phyloP scores from a whole-genome alignment of 1,140 invertebrate genomes.

The Solenopsis invicta region DNA sequence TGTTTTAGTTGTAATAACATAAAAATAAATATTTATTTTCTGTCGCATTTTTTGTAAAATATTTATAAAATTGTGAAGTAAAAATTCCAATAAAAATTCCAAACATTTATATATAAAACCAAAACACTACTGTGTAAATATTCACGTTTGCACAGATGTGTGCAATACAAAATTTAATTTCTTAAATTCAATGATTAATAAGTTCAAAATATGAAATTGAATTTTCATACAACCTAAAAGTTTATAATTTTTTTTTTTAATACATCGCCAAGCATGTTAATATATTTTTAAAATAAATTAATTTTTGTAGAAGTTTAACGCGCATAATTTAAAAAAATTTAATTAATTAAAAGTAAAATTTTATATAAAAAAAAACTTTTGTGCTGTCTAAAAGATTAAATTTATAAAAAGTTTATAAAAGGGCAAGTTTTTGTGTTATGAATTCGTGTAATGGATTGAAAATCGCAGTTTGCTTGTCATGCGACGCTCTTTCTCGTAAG shows the following conservation, averaged over 20 bases:
- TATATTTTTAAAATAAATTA: neutral
- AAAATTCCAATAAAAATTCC: neutral
- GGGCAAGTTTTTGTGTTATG: neutral
- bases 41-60: neutral
- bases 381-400: neutral
- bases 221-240: neutral
- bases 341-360: neutral
- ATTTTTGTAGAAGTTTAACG: neutral
- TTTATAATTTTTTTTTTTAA: constrained; percentile 26
- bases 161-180: neutral
- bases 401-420: neutral
- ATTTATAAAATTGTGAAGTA: neutral
- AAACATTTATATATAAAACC: constrained; percentile 12
- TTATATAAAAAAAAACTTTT: neutral
- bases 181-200: neutral
- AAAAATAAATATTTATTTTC: neutral
- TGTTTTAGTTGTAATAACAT: neutral
- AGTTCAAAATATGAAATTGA: neutral
- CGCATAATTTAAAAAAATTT: neutral
- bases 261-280: neutral
- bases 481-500: neutral
- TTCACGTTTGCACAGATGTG: neutral
- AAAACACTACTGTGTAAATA: neutral
- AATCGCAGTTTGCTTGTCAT: neutral
- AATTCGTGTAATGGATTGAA: neutral